Conservation (phyloP, 2,113 vertebrate species). For the Butastur rufipennis region DNA sequence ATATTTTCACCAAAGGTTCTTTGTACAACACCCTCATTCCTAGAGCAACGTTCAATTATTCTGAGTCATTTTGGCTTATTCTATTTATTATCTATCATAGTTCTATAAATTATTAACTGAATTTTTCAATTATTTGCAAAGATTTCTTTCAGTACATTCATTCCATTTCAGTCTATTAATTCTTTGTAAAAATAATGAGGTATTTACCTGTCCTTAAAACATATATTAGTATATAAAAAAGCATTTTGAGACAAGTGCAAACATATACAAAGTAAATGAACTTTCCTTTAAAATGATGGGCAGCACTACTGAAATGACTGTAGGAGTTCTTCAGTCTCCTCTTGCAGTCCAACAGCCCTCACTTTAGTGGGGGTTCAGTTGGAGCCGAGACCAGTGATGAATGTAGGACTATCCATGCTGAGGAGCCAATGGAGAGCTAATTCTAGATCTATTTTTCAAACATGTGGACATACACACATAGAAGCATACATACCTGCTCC, state of each 20-base stretch:
- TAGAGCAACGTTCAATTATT: not conserved
- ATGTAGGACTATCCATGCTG: not conserved
- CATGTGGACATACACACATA: not conserved
- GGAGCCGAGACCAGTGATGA: not conserved
- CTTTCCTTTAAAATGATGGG: not conserved
- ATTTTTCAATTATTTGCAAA: not conserved
- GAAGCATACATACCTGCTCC: not conserved
- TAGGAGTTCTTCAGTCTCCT: not conserved
- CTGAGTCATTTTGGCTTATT: not conserved
- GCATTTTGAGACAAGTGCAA: not conserved
- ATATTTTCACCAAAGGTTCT: not conserved
- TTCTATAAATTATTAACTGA: not conserved
- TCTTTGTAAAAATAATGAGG: not conserved
- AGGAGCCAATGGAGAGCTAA: not conserved
- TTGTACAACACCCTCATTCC: not conserved
- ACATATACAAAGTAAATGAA: not conserved
- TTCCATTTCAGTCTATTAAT: not conserved
- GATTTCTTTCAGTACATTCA: not conserved
- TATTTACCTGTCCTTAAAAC: not conserved
- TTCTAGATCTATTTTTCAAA: not conserved
- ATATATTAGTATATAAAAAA: not conserved
- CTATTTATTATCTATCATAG: not conserved
- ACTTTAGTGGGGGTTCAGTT: not conserved
- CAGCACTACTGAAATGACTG: not conserved
- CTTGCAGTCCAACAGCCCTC: not conserved